phyloP scores from a whole-genome alignment of 2,888 invertebrate genomes.

The Thelaira solivaga region DNA sequence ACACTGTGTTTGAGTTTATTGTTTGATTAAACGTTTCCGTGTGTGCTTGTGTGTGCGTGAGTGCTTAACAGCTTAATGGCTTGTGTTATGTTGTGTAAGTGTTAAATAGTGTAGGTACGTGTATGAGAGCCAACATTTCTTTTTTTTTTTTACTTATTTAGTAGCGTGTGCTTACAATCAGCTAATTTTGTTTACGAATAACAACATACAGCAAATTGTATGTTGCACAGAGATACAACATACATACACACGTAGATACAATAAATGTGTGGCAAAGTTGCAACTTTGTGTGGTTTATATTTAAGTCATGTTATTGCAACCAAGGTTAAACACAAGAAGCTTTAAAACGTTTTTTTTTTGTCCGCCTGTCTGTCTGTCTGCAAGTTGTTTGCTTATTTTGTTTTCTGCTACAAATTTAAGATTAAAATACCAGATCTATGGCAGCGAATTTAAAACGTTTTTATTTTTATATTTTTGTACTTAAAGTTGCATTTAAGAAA shows the following conservation, averaged over 20 bases:
- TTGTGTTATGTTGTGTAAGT: neutral
- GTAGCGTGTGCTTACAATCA: constrained; percentile 60
- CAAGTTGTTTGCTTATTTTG: neutral
- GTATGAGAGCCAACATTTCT: constrained; percentile 7
- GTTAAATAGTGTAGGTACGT: neutral
- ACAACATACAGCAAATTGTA: constrained; percentile 24
- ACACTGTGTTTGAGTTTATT: constrained; percentile 1
- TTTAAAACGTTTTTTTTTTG: constrained; percentile 54
- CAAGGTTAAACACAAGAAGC: constrained; percentile 62
- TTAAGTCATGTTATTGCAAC: constrained; percentile 40
- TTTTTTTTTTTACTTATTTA: constrained; percentile 9
- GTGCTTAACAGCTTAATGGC: neutral
- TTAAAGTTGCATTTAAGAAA: constrained; percentile 13
- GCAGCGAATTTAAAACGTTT: constrained; percentile 13
- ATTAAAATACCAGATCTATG: constrained; percentile 39
- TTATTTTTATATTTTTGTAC: constrained; percentile 13
- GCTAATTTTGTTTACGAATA: constrained; percentile 57
- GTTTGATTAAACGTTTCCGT: neutral
- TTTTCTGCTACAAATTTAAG: neutral
- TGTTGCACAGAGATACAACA: neutral
- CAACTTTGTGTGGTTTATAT: constrained; percentile 44
- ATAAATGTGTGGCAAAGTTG: constrained; percentile 22
- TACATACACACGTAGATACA: neutral
- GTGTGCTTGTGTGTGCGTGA: neutral
- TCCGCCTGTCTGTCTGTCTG: no score